Evolutionary conservation across 1,140 invertebrate species (phyloP), one percentile per base, ranked within the genome.

Genomic region (Hyphantria cunea): DNA sequence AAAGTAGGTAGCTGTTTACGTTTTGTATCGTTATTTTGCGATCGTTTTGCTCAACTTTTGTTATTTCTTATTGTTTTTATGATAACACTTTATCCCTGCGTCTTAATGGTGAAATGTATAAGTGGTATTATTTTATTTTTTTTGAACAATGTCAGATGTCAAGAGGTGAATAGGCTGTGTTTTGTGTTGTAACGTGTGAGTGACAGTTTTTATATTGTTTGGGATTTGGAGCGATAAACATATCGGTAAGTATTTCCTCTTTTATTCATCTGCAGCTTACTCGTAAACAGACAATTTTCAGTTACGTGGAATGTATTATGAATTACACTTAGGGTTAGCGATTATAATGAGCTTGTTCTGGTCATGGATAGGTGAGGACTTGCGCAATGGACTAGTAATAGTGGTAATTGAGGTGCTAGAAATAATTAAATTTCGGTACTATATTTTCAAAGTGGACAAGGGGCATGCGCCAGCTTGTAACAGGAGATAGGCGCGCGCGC

Each of bases 21-120:
- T 89, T 90, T 90, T 89, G 82, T 88, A 87, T 87, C 65, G 74
- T 84, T 89, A 81, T 84, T 88, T 89, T 89, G 84, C 85, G 86
- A 89, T 87, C 71, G 75, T 86, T 88, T 89, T 82, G 78, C 77
- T 73, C 70, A 80, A 78, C 71, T 85, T 89, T 86, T 82, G 74
- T 81, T 78, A 80, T 80, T 78, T 78, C 74, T 73, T 86, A 86
- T 86, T 84, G 76, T 90, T 89, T 90, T 79, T 84, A 86, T 82
- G 72, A 72, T 74, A 71, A 67, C 75, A 63, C 82, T 85, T 84
- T 85, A 80, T 66, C 68, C 68, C 64, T 50, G 72, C 64, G 55
- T 72, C 73, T 81, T 75, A 64, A 72, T 72, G 70, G 77, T 84
- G 78, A 77, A 73, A 75, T 68, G 77, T 76, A 79, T 72, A 78